A percentile compares a stretch with the other conserved stretches of the same genome.
These are phyloP conservation scores for Etheostoma spectabile DNA, from an alignment of 2,113 vertebrate species.

Conservation along the genomic window DNA sequence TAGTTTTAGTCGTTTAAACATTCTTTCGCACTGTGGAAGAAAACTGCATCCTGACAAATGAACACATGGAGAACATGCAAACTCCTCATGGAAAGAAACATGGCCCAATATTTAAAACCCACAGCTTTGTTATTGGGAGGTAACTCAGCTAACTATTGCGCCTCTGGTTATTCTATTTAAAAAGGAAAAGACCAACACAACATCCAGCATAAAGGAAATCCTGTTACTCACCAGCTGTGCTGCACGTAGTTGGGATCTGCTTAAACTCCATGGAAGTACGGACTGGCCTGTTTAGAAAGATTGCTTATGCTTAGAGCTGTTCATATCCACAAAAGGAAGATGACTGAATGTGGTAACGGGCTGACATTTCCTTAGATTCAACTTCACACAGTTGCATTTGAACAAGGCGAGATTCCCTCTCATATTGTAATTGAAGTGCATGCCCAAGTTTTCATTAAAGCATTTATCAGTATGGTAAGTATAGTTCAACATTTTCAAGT, in stretches of 20 bases:
- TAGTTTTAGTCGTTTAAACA: slow-evolving; percentile 1
- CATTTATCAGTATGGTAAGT: slow-evolving; percentile 20
- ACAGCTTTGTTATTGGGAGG: background rate
- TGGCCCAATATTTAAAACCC: background rate
- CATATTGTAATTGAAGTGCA: slow-evolving; percentile 10
- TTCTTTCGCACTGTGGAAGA: too few species aligned
- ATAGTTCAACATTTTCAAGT: slow-evolving; percentile 13
- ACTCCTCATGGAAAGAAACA: background rate
- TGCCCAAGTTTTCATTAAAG: slow-evolving; percentile 26
- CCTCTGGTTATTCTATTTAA: background rate
- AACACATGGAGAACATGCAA: background rate
- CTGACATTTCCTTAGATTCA: slow-evolving; percentile 55
- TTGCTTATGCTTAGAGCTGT: slow-evolving; percentile 49
- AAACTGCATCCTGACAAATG: background rate
- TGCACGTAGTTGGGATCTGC: slow-evolving; percentile 62
- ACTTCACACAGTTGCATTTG: slow-evolving; percentile 40
- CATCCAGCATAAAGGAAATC: slow-evolving; percentile 1
- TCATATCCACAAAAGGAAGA: slow-evolving; percentile 48
- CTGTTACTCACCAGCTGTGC: slow-evolving; percentile 71
- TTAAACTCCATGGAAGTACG: slow-evolving; percentile 78
- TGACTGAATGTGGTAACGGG: slow-evolving; percentile 17
- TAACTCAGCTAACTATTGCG: background rate
- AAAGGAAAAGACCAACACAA: slow-evolving; percentile 5
- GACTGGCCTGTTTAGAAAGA: slow-evolving; percentile 79
- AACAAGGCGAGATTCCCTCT: slow-evolving; percentile 29